A percentile compares a stretch with the other conserved stretches of the same genome.
phyloP scores from a whole-genome alignment of 2,113 vertebrate genomes.

The Melanerpes formicivorus region DNA sequence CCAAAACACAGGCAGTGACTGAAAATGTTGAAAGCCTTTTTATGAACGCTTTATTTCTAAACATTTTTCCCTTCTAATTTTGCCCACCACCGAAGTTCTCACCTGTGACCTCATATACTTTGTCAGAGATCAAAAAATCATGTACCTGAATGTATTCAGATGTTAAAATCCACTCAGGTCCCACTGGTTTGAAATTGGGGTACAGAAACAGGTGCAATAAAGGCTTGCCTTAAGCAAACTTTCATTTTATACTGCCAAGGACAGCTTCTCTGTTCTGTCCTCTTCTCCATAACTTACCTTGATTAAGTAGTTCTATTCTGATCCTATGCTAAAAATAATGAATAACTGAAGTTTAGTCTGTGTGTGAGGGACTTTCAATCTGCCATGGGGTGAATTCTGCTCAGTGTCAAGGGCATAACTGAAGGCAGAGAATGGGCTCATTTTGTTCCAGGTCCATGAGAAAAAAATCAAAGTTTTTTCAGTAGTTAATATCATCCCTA shows the following conservation, averaged over 20 bases:
- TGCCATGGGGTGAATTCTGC: not conserved
- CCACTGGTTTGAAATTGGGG: not conserved
- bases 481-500: not conserved
- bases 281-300: not conserved
- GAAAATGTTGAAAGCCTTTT: not conserved
- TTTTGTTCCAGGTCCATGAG: constrained; percentile 1
- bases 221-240: not conserved
- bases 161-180: not conserved
- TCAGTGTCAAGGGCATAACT: not conserved
- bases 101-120: not conserved
- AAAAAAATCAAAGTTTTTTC: constrained; percentile 10
- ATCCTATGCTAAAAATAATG: not conserved
- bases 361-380: not conserved
- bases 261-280: not conserved
- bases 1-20: not conserved
- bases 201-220: not conserved
- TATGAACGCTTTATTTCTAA: not conserved
- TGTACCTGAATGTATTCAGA: not conserved
- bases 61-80: not conserved
- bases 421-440: not conserved
- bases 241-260: not conserved
- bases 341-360: not conserved
- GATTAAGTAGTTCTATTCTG: constrained; percentile 3
- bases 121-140: not conserved
- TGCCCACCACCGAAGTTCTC: not conserved